A percentile compares a stretch with the other conserved stretches of the same genome.
Conservation (phyloP, 2,888 invertebrate genomes). For the Oxystoma pomonae region DNA sequence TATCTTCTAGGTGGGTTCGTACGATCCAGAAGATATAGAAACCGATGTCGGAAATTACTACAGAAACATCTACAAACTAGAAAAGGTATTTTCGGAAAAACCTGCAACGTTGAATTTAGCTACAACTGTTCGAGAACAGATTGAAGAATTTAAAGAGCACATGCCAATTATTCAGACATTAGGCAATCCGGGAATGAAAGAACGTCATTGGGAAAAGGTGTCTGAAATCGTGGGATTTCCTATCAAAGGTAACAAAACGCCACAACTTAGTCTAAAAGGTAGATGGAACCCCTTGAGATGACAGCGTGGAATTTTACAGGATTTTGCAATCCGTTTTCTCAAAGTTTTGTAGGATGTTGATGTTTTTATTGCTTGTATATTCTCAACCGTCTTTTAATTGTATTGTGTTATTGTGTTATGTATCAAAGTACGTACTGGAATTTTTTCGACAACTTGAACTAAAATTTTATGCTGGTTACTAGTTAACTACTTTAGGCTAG, state of each 20-base stretch:
- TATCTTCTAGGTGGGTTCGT: conserved; percentile 61
- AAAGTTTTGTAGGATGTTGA: too few relatives aligned
- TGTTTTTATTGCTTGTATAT: too few relatives aligned
- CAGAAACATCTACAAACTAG: conserved; percentile 80
- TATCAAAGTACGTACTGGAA: too few relatives aligned
- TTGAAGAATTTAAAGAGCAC: conserved; percentile 84
- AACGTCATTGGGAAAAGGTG: conserved; percentile 89
- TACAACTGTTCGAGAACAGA: conserved; percentile 56
- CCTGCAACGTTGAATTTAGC: conserved; percentile 74
- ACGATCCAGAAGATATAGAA: conserved; percentile 88
- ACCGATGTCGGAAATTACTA: conserved; percentile 65
- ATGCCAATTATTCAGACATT: conserved; percentile 90
- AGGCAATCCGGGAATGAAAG: conserved; percentile 92
- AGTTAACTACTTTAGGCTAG: too few relatives aligned
- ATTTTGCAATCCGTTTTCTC: too few relatives aligned
- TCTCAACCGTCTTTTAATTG: too few relatives aligned
- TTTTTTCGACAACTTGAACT: too few relatives aligned
- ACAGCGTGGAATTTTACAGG: too few relatives aligned
- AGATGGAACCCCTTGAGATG: too few relatives aligned
- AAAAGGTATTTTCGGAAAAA: conserved; percentile 76
- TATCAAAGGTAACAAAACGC: conserved; percentile 55
- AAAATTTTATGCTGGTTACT: too few relatives aligned
- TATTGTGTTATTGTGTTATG: too few relatives aligned
- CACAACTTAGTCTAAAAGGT: too few relatives aligned
- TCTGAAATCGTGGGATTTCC: conserved; percentile 94